Conservation (phyloP, 2,888 invertebrate species). For the Scrobipalpa costella region DNA sequence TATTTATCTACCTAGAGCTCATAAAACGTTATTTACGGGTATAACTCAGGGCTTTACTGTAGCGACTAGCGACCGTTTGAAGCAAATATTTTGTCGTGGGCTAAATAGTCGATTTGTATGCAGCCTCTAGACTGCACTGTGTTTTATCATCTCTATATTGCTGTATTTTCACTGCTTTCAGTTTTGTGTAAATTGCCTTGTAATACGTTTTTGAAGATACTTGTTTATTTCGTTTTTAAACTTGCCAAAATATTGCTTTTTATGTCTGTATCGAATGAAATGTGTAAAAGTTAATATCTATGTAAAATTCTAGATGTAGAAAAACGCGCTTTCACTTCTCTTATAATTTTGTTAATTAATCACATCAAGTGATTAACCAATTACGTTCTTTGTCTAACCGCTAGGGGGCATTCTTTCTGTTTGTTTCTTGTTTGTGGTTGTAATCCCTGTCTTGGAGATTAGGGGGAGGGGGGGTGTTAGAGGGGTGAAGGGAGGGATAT, state of each 20-base stretch:
- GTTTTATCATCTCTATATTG: constrained; percentile 51
- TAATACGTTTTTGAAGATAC: constrained; percentile 4
- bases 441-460: constrained; percentile 43
- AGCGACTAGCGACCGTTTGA: constrained; percentile 17
- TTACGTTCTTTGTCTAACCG: constrained; percentile 36
- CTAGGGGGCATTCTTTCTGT: constrained; percentile 36
- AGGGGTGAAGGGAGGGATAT: constrained; percentile 32
- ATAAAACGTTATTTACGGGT: constrained; percentile 23
- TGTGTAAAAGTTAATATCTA: neutral
- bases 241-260: neutral
- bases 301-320: neutral
- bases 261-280: neutral
- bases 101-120: constrained; percentile 61
- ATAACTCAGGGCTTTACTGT: constrained; percentile 20
- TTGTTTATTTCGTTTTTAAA: neutral
- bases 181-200: constrained; percentile 13
- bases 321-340: neutral
- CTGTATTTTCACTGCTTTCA: constrained; percentile 33
- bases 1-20: constrained; percentile 16
- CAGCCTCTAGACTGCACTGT: constrained; percentile 51
- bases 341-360: constrained; percentile 32
- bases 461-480: constrained; percentile 42
- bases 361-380: constrained; percentile 41
- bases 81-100: constrained; percentile 36
- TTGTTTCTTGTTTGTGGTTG: constrained; percentile 45